phyloP scores from a whole-genome alignment of 2,888 invertebrate genomes.

The Tortricodes alternella region DNA sequence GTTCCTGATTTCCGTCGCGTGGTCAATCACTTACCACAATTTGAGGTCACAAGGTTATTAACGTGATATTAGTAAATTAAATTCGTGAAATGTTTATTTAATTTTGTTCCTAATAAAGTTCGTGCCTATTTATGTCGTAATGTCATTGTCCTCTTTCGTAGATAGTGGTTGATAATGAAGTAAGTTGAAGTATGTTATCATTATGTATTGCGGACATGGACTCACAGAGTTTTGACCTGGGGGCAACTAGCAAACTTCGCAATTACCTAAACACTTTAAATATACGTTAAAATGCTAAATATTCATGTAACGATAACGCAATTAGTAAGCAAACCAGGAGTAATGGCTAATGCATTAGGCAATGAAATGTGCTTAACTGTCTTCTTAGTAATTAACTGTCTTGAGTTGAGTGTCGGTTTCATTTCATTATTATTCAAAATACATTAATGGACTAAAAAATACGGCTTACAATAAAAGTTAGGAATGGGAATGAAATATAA shows the following conservation, averaged over 20 bases:
- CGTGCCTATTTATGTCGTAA: not conserved
- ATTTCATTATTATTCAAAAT: too few species aligned
- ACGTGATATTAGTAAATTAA: constrained; percentile 35
- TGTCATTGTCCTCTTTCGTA: constrained; percentile 8
- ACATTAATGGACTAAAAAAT: too few species aligned
- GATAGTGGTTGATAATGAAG: not conserved
- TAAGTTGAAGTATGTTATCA: not conserved
- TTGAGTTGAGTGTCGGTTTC: too few species aligned
- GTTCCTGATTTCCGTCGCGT: constrained; percentile 77
- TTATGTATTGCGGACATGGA: not conserved
- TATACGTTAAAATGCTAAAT: not conserved
- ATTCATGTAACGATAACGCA: not conserved
- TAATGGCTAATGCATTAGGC: not conserved
- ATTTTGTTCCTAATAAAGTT: not conserved
- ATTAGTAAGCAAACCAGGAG: not conserved
- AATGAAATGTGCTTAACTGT: not conserved
- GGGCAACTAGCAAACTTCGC: not conserved
- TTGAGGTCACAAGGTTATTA: constrained; percentile 69
- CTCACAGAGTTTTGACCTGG: not conserved
- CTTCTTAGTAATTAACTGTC: not conserved
- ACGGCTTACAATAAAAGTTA: too few species aligned
- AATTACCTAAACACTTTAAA: not conserved
- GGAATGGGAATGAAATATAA: too few species aligned
- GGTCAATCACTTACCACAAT: constrained; percentile 77
- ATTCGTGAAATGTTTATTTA: not conserved